Conservation (phyloP, 2,797 vertebrate genomes). For the Acanthurus leucopareius region DNA sequence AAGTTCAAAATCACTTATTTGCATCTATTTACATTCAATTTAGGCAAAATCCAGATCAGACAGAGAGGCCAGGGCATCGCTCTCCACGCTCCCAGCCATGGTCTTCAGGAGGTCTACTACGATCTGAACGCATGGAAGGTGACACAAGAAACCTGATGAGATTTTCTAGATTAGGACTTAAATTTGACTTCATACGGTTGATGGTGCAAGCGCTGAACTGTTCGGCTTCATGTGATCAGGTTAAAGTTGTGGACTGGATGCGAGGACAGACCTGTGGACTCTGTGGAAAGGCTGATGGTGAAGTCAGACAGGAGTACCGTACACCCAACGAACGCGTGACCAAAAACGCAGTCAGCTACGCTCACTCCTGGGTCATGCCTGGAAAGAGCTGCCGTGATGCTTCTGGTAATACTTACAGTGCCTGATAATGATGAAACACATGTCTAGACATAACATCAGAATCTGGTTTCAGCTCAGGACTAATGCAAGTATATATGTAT, state of each 20-base stretch:
- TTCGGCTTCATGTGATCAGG: conserved; percentile 58
- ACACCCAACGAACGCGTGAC: conserved; percentile 81
- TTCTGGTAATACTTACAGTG: conserved; percentile 66
- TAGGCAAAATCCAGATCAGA: conserved; percentile 78
- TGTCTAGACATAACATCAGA: neutral
- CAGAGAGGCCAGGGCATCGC: conserved; percentile 75
- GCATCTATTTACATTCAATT: conserved; percentile 13
- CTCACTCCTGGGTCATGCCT: conserved; percentile 88
- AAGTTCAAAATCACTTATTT: neutral
- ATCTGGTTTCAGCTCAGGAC: neutral
- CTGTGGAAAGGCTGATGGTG: conserved; percentile 88
- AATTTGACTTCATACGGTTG: neutral
- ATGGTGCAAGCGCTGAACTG: neutral
- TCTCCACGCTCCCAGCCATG: conserved; percentile 78
- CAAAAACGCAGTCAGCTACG: conserved; percentile 82
- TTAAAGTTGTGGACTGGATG: conserved; percentile 88
- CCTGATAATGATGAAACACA: neutral
- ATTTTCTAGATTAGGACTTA: neutral
- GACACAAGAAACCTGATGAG: neutral
- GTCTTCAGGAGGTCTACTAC: conserved; percentile 85
- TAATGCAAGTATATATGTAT: neutral
- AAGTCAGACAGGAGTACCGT: conserved; percentile 83
- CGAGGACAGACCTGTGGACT: conserved; percentile 87
- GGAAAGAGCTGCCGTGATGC: conserved; percentile 81
- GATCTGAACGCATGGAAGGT: conserved; percentile 79